Evolutionary conservation across 2,888 invertebrate genomes (phyloP).

Genomic region (Calliphora vomitoria): DNA sequence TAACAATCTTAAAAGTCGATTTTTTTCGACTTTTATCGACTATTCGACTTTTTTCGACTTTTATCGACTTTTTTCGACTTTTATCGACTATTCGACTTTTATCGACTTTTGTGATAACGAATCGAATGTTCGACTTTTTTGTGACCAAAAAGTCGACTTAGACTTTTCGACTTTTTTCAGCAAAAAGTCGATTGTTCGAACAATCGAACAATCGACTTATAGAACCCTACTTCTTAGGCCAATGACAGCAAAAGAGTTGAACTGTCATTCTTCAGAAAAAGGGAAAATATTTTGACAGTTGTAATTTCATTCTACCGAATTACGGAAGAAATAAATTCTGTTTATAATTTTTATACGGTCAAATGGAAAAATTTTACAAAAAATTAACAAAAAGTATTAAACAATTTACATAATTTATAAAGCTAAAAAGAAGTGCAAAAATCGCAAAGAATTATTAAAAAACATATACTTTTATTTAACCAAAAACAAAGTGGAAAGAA

Average conservation of each 20-base stretch:
- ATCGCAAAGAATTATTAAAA: background rate
- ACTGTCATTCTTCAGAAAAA: background rate
- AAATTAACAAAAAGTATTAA: too few species aligned
- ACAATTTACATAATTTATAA: background rate
- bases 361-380: background rate
- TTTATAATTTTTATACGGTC: constrained; percentile 1
- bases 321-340: constrained; percentile 21
- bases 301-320: constrained; percentile 33
- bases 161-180: too few species aligned
- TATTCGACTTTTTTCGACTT: too few species aligned
- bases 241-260: constrained; percentile 15
- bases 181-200: too few species aligned
- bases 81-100: too few species aligned
- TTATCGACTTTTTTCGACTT: too few species aligned
- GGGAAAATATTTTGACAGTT: constrained; percentile 46
- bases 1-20: too few species aligned
- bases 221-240: background rate
- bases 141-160: too few species aligned
- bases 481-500: background rate
- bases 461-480: background rate
- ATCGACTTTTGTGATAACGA: too few species aligned
- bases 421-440: background rate
- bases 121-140: too few species aligned
- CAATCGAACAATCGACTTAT: too few species aligned
- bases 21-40: too few species aligned